Conservation (phyloP, 2,113 vertebrate genomes). For the Neolamprologus brichardi region DNA sequence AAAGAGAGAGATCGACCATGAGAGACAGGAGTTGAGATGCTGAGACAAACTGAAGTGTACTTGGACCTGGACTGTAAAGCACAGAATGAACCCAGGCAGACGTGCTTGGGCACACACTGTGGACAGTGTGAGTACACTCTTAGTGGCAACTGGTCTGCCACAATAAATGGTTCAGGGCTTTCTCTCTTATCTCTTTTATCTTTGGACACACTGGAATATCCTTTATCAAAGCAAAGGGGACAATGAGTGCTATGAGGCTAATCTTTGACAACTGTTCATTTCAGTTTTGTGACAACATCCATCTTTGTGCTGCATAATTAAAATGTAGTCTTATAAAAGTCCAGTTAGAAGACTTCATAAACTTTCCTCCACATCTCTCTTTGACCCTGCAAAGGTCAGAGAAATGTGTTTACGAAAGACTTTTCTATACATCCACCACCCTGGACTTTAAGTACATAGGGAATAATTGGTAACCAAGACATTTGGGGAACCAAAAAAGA, state of each 20-base stretch:
- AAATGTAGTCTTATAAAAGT: neutral
- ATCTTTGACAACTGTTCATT: neutral
- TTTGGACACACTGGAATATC: neutral
- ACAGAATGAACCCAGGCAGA: neutral
- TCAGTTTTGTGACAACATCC: neutral
- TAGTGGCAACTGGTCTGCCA: neutral
- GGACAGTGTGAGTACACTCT: neutral
- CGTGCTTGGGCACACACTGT: neutral
- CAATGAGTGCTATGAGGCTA: neutral
- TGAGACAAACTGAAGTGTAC: neutral
- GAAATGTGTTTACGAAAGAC: neutral
- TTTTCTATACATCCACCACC: neutral
- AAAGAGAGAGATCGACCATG: neutral
- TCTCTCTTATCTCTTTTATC: neutral
- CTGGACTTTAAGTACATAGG: neutral
- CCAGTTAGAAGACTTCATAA: neutral
- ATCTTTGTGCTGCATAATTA: neutral
- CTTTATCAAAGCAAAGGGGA: neutral
- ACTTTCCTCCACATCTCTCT: neutral
- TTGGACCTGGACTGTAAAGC: neutral
- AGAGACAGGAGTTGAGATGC: neutral
- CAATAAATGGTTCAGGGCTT: neutral
- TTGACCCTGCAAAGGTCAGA: neutral
- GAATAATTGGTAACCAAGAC: neutral
- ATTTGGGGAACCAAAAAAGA: neutral